Base-by-base conservation (phyloP, 2,113 vertebrate species). In the Microtus richardsoni region DNA sequence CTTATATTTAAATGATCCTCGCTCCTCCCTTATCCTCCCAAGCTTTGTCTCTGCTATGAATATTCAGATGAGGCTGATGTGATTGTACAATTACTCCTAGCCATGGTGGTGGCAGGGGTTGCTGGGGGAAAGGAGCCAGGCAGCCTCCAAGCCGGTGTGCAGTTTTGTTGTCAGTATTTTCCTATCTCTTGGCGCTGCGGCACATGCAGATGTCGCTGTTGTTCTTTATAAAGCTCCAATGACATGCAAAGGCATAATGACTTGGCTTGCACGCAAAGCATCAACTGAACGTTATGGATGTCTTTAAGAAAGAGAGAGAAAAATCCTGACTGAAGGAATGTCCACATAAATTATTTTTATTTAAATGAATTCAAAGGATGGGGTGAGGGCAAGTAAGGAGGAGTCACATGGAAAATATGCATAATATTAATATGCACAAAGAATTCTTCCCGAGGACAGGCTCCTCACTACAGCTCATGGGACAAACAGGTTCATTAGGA, bases 171-270 rank as follows among this genome's bases (percentile, higher is more conserved):
- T 98, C 44, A 0, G 0, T 96, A 75, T 98, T 98, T 97, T 79
- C 96, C 98, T 92, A 97, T 98, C 96, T 99, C 99, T 97, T 99
- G 98, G 98, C 99, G 91, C 99, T 98, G 97, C 97, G 98, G 99
- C 98, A 99, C 99, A 99, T 99, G 99, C 99, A 99, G 99, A 99
- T 99, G 99, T 99, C 99, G 99, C 99, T 99, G 99, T 99, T 99
- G 99, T 99, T 99, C 99, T 99, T 99, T 99, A 98, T 98, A 99
- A 99, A 99, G 98, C 98, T 97, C 95, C 98, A 98, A 99, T 98
- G 98, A 99, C 98, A 99, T 98, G 99, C 99, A 92, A 98, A 98
- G 98, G 97, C 98, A 98, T 99, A 99, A 99, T 88, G 98, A 99
- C 98, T 98, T 96, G 96, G 98, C 97, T 98, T 98, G 97, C 98